A percentile compares a stretch with the other conserved stretches of the same genome.
These are phyloP conservation scores for Amiota mariae DNA, from an alignment of 2,888 invertebrate species.

Conservation along the genomic window DNA sequence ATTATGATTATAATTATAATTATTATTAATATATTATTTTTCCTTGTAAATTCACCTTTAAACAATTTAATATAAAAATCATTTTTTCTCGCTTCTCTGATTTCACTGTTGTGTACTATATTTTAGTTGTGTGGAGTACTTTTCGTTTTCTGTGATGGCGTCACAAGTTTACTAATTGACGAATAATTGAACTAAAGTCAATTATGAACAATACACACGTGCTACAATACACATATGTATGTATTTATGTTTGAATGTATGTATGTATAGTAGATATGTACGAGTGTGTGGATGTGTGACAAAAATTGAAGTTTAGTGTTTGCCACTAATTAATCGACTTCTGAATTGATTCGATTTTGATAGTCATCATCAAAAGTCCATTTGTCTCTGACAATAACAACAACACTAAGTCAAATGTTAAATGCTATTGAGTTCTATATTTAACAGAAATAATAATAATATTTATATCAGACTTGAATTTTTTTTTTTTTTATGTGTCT, in stretches of 20 bases:
- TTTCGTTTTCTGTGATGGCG: no score
- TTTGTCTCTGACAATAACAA: conserved; percentile 43
- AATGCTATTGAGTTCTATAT: neutral
- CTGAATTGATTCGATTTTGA: conserved; percentile 64
- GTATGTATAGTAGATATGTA: conserved; percentile 27
- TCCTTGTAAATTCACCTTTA: no score
- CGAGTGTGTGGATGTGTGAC: conserved; percentile 31
- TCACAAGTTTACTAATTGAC: conserved; percentile 56
- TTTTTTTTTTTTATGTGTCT: neutral
- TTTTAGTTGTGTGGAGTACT: conserved; percentile 8
- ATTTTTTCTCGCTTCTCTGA: neutral
- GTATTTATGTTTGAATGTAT: neutral
- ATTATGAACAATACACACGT: conserved; percentile 52
- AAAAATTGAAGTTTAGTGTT: conserved; percentile 1
- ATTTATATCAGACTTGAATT: neutral
- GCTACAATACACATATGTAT: conserved; percentile 40
- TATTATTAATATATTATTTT: no score
- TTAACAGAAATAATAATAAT: neutral
- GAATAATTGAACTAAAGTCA: conserved; percentile 55
- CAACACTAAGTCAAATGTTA: no score
- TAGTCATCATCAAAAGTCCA: conserved; percentile 64
- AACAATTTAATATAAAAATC: no score
- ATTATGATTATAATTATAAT: no score
- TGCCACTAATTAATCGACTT: conserved; percentile 65
- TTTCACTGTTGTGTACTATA: neutral